Evolutionary conservation across 2,888 invertebrate species (phyloP).

Genomic region (Seira ritae): DNA sequence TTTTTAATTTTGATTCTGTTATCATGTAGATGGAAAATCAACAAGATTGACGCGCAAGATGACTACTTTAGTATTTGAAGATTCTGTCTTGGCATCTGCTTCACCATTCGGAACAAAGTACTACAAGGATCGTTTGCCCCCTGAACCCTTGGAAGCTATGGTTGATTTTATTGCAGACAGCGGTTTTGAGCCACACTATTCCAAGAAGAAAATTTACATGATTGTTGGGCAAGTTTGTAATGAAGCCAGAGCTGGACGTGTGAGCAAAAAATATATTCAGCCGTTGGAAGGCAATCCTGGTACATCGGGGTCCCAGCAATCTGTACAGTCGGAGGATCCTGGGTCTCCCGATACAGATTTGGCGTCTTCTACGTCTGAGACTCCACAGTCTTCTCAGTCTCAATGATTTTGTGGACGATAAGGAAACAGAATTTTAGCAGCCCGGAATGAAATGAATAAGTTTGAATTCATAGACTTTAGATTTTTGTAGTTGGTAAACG

Average conservation of each 20-base stretch:
- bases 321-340: too few relatives aligned
- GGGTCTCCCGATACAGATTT: too few relatives aligned
- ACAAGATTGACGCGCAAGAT: conserved; percentile 64
- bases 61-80: conserved; percentile 66
- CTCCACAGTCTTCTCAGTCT: too few relatives aligned
- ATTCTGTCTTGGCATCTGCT: conserved; percentile 62
- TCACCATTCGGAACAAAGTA: conserved; percentile 67
- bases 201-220: conserved; percentile 66
- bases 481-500: too few relatives aligned
- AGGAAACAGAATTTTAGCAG: too few relatives aligned
- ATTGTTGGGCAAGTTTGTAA: conserved; percentile 67
- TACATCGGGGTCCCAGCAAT: conserved; percentile 8
- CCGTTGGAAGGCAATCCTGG: conserved; percentile 36
- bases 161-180: conserved; percentile 63
- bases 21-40: conserved; percentile 61
- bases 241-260: conserved; percentile 66
- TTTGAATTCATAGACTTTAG: too few relatives aligned
- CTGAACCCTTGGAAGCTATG: conserved; percentile 64
- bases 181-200: conserved; percentile 61
- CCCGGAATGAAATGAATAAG: too few relatives aligned
- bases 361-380: too few relatives aligned
- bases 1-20: not conserved
- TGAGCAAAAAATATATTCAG: conserved; percentile 55
- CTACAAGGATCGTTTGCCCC: conserved; percentile 59
- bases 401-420: too few relatives aligned